Evolutionary conservation across 2,113 vertebrate species (phyloP).

Genomic region (Gymnogyps californianus): DNA sequence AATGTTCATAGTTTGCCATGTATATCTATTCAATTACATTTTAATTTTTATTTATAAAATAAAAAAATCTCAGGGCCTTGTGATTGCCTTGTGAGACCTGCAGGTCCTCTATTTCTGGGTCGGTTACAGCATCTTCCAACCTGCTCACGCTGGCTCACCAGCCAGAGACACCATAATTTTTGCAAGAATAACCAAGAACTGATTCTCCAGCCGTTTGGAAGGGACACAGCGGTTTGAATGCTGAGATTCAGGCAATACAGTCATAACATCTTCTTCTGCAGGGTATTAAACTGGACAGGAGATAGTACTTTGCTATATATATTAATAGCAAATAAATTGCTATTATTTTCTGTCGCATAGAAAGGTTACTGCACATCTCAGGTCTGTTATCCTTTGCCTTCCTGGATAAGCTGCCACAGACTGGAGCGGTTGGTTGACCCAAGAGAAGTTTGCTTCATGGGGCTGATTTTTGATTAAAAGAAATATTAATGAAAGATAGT

Average conservation of each 20-base stretch:
- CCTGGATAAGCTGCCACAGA: background rate
- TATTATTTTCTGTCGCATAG: background rate
- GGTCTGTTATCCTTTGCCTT: background rate
- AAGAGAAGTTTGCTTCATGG: background rate
- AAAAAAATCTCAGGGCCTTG: background rate
- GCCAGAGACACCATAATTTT: background rate
- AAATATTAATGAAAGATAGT: background rate
- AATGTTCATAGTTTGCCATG: rapidly evolving
- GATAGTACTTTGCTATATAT: background rate
- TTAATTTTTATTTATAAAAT: background rate
- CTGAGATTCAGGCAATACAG: background rate
- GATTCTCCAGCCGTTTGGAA: background rate
- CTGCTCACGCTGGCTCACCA: background rate
- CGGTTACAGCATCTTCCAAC: background rate
- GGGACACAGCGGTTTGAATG: background rate
- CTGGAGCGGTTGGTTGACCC: background rate
- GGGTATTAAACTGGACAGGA: too few relatives aligned
- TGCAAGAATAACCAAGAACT: background rate
- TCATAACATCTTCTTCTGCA: background rate
- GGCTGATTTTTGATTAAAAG: background rate
- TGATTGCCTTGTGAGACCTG: background rate
- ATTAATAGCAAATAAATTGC: background rate
- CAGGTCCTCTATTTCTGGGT: background rate
- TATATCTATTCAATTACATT: background rate
- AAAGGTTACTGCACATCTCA: background rate